phyloP scores from a whole-genome alignment of 2,113 vertebrate genomes.

The Pelodiscus sinensis region DNA sequence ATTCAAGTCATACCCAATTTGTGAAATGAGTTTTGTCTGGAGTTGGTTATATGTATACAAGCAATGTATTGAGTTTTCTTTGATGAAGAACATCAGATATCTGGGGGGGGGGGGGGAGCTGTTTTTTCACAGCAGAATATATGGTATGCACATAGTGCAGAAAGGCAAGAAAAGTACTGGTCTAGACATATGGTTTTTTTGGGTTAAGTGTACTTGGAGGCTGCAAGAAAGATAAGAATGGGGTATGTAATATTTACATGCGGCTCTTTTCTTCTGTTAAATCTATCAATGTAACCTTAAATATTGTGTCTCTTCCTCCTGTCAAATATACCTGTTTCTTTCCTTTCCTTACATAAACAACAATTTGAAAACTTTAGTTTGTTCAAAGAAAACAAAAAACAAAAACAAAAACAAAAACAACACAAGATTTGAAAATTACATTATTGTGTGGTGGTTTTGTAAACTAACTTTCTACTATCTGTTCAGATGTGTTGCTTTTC shows the following conservation, averaged over 20 bases:
- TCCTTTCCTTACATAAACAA: background rate
- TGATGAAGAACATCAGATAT: constrained; percentile 57
- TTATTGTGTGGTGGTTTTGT: constrained; percentile 21
- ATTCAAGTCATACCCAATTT: background rate
- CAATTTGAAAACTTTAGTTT: constrained; percentile 26
- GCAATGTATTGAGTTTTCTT: constrained; percentile 44
- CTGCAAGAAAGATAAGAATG: constrained; percentile 44
- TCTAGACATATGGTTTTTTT: constrained; percentile 45
- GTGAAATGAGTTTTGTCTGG: constrained; percentile 34
- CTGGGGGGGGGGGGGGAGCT: background rate
- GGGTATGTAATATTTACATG: constrained; percentile 50
- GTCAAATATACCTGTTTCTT: constrained; percentile 14
- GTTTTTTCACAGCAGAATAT: constrained; percentile 42
- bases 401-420: background rate
- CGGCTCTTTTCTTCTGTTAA: constrained; percentile 41
- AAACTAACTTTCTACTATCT: constrained; percentile 42
- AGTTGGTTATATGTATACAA: constrained; percentile 51
- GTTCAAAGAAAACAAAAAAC: background rate
- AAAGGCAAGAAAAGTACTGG: constrained; percentile 53
- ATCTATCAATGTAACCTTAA: constrained; percentile 46
- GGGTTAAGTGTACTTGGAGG: constrained; percentile 46
- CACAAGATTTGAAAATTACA: background rate
- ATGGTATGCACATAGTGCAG: constrained; percentile 35
- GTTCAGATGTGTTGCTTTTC: constrained; percentile 48
- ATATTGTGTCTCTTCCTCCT: constrained; percentile 33